Conservation (phyloP, 2,888 invertebrate genomes). For the Dolichomitus sp. region DNA sequence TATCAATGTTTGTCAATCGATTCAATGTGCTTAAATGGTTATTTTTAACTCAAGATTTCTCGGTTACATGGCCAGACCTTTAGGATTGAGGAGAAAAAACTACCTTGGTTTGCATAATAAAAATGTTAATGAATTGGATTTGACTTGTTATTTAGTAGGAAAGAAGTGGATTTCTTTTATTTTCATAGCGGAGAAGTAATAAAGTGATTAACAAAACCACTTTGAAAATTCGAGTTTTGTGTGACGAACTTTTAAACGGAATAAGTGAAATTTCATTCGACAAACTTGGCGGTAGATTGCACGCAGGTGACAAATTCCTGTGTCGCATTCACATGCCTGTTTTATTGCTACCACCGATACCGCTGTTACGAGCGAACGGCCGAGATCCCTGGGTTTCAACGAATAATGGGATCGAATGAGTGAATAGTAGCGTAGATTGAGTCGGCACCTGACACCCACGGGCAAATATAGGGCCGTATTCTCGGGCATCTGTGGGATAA, state of each 20-base stretch:
- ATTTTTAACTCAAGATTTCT: too few relatives aligned
- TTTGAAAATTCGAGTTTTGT: not conserved
- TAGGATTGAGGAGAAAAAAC: too few relatives aligned
- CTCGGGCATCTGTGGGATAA: constrained; percentile 27
- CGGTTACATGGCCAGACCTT: too few relatives aligned
- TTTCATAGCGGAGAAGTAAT: not conserved
- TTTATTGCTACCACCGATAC: constrained; percentile 8
- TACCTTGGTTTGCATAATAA: too few relatives aligned
- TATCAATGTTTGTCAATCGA: too few relatives aligned
- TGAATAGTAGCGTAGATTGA: constrained; percentile 56
- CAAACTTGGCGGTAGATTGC: constrained; percentile 38
- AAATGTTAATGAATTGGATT: not conserved
- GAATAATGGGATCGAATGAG: constrained; percentile 63
- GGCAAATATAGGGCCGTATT: constrained; percentile 17
- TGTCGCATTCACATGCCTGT: constrained; percentile 8
- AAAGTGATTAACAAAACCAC: not conserved
- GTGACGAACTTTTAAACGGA: constrained; percentile 19
- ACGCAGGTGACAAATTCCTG: constrained; percentile 58
- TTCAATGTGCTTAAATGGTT: too few relatives aligned
- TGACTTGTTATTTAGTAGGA: not conserved
- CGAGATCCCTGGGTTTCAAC: constrained; percentile 42
- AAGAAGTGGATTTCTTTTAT: not conserved
- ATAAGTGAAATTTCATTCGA: constrained; percentile 40
- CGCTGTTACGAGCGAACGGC: constrained; percentile 12
- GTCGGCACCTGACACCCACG: constrained; percentile 55